Conservation (phyloP, 2,797 vertebrate genomes). For the Acipenser ruthenus region DNA sequence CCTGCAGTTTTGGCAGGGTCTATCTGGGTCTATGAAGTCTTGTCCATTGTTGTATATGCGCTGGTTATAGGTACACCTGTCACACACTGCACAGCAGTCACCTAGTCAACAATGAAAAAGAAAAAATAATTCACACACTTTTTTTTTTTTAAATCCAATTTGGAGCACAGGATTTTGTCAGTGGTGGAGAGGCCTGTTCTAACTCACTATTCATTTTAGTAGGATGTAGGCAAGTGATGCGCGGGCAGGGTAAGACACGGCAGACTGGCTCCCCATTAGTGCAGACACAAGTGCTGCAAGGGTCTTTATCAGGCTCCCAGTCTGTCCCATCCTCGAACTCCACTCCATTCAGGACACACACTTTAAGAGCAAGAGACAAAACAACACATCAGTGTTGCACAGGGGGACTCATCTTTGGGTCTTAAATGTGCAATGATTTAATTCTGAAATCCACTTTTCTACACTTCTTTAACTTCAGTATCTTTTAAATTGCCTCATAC, state of each 20-base stretch:
- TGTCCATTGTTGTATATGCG: conserved; percentile 64
- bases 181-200: neutral
- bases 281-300: conserved; percentile 67
- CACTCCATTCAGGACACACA: conserved; percentile 57
- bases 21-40: conserved; percentile 56
- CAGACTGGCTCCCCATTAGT: conserved; percentile 57
- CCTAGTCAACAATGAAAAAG: conserved; percentile 37
- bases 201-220: conserved; percentile 54
- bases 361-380: conserved; percentile 32
- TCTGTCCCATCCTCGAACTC: conserved; percentile 67
- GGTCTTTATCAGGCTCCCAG: conserved; percentile 55
- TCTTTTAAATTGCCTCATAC: neutral
- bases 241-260: conserved; percentile 42
- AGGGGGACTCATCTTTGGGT: no score
- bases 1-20: conserved; percentile 61
- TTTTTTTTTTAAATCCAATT: neutral
- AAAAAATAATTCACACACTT: neutral
- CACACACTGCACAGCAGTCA: conserved; percentile 64
- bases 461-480: no score
- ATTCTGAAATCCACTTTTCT: no score
- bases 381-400: no score
- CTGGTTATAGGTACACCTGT: conserved; percentile 66
- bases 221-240: conserved; percentile 54
- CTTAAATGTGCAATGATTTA: no score
- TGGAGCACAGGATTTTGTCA: neutral